Evolutionary conservation across 2,888 invertebrate species (phyloP).

Genomic region (Eupithecia tripunctaria): DNA sequence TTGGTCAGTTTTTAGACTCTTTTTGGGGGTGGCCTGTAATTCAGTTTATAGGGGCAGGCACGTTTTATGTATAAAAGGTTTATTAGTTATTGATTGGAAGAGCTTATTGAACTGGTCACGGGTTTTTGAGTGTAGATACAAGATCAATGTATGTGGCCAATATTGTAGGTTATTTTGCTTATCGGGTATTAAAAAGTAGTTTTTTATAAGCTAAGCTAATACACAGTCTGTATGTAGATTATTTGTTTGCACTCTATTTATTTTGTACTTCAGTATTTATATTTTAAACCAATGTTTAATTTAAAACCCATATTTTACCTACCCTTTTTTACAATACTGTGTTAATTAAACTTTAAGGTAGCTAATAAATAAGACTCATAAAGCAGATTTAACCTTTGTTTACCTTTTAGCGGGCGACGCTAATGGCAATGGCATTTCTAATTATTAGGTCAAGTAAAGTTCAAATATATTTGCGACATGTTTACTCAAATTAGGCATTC

Average conservation of each 20-base stretch:
- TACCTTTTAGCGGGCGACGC: conserved; percentile 31
- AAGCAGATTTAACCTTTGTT: conserved; percentile 21
- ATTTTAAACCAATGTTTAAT: too few relatives aligned
- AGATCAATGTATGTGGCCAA: background rate
- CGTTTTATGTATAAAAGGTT: conserved; percentile 27
- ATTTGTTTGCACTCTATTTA: background rate
- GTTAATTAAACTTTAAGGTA: background rate
- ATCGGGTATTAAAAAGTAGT: too few relatives aligned
- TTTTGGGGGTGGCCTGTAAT: conserved; percentile 28
- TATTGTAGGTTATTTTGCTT: too few relatives aligned
- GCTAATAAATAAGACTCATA: conserved; percentile 6
- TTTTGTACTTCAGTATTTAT: too few relatives aligned
- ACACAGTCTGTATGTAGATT: too few relatives aligned
- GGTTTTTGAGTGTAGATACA: background rate
- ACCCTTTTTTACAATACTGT: background rate
- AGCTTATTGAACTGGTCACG: conserved; percentile 7
- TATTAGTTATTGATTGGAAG: conserved; percentile 27
- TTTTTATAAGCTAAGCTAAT: too few relatives aligned
- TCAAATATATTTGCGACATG: conserved; percentile 21
- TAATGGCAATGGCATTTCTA: conserved; percentile 42
- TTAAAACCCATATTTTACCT: too few relatives aligned
- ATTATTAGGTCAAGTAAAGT: conserved; percentile 31
- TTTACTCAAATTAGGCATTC: background rate
- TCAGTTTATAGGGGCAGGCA: conserved; percentile 24
- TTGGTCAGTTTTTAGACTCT: conserved; percentile 38